Evolutionary conservation across 2,113 vertebrate species (phyloP).

Genomic region (Pygoscelis adeliae): DNA sequence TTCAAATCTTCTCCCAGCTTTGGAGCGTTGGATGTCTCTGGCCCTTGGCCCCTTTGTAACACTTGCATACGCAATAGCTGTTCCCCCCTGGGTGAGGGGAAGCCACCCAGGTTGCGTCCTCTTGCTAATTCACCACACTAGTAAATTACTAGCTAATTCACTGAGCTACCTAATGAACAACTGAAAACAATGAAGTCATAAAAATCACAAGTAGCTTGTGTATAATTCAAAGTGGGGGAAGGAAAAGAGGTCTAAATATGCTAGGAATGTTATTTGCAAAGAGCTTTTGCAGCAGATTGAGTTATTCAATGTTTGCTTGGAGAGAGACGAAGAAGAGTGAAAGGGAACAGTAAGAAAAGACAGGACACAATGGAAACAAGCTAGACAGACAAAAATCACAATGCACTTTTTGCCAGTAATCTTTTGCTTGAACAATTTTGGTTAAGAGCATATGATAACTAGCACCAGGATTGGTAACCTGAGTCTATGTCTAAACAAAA

Average conservation of each 20-base stretch:
- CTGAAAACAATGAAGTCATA: constrained; percentile 39
- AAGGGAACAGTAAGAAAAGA: neutral
- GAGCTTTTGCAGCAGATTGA: neutral
- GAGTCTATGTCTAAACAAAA: neutral
- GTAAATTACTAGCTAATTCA: constrained; percentile 16
- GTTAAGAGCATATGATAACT: neutral
- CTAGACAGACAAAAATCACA: neutral
- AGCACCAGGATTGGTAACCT: neutral
- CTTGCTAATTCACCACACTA: neutral
- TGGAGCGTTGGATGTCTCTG: neutral
- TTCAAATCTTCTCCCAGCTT: neutral
- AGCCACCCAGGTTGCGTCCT: neutral
- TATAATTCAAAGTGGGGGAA: constrained; percentile 20
- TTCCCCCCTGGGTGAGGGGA: neutral
- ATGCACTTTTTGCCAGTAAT: neutral
- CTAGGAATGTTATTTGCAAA: constrained; percentile 55
- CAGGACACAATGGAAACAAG: neutral
- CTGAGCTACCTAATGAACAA: neutral
- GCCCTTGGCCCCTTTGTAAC: neutral
- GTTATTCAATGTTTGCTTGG: neutral
- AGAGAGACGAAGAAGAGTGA: neutral
- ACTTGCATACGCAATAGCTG: neutral
- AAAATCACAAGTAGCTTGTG: constrained; percentile 46
- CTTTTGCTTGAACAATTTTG: neutral
- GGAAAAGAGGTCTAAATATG: constrained; percentile 41